phyloP scores from a whole-genome alignment of 37 sponge, comb jelly and placozoan species.

The Spongilla lacustris region DNA sequence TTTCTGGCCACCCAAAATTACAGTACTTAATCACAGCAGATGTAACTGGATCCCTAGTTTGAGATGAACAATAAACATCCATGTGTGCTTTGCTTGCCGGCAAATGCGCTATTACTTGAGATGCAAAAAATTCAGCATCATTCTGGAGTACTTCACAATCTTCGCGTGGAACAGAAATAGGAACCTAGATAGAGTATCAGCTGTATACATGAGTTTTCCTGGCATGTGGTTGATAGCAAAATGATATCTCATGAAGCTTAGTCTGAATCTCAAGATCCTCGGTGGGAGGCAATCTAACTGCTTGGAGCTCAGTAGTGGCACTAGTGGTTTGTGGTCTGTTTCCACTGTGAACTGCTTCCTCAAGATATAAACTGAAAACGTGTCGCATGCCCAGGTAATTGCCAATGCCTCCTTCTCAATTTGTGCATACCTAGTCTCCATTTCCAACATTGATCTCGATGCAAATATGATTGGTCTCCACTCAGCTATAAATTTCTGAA shows the following conservation, averaged over 20 bases:
- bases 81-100: too few species aligned
- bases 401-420: slow-evolving; percentile 58
- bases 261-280: slow-evolving; percentile 18
- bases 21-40: too few species aligned
- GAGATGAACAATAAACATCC: too few species aligned
- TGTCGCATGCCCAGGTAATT: slow-evolving; percentile 29
- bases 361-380: slow-evolving; percentile 23
- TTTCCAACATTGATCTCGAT: slow-evolving; percentile 10
- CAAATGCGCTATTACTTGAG: too few species aligned
- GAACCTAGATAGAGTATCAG: slow-evolving; percentile 43
- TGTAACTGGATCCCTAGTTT: too few species aligned
- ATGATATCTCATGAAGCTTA: neutral
- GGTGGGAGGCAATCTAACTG: slow-evolving; percentile 34
- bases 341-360: slow-evolving; percentile 20
- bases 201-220: slow-evolving; percentile 41
- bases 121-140: too few species aligned
- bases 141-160: too few species aligned
- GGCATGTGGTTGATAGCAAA: slow-evolving; percentile 25
- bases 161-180: neutral
- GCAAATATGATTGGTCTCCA: slow-evolving; percentile 9
- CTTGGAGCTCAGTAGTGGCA: slow-evolving; percentile 34
- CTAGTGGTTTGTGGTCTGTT: slow-evolving; percentile 53
- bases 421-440: slow-evolving; percentile 41
- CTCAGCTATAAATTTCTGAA: neutral
- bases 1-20: too few species aligned